phyloP scores from a whole-genome alignment of 2,888 invertebrate genomes.

The Hyles lineata region DNA sequence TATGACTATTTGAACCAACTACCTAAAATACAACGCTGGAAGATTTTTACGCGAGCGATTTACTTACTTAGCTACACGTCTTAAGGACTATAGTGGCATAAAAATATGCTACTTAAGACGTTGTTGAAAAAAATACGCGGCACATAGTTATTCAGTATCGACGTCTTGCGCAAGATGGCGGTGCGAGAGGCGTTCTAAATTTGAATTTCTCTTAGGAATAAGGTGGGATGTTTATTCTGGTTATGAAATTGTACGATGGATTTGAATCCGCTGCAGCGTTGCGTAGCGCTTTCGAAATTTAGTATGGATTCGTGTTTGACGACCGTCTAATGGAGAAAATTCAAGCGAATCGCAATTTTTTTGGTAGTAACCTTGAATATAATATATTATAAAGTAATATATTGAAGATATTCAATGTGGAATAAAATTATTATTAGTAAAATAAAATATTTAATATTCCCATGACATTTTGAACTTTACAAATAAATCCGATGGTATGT shows the following conservation, averaged over 20 bases:
- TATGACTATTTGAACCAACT: constrained; percentile 44
- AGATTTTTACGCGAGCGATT: constrained; percentile 83
- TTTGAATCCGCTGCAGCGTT: constrained; percentile 48
- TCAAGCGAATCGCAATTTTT: constrained; percentile 33
- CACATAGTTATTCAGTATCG: constrained; percentile 81
- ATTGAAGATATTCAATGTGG: not conserved
- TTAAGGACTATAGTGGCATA: constrained; percentile 83
- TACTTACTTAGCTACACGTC: constrained; percentile 76
- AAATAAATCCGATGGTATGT: not conserved
- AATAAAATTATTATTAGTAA: too few relatives aligned
- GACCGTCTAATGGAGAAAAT: constrained; percentile 50
- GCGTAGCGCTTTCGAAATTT: constrained; percentile 57
- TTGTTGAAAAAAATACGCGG: constrained; percentile 79
- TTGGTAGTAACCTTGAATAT: not conserved
- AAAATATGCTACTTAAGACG: constrained; percentile 82
- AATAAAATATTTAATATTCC: not conserved
- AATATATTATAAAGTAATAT: too few relatives aligned
- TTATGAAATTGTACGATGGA: constrained; percentile 23
- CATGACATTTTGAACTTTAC: constrained; percentile 9
- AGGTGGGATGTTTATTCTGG: constrained; percentile 69
- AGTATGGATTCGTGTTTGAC: constrained; percentile 47
- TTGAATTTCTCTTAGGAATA: constrained; percentile 83
- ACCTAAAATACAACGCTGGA: constrained; percentile 64
- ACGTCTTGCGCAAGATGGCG: constrained; percentile 84
- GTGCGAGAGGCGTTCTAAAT: constrained; percentile 78